Percentiles rank a stretch among this genome's conserved stretches.
Conservation (phyloP, 2,113 vertebrate genomes). For the Corythaeola cristata region DNA sequence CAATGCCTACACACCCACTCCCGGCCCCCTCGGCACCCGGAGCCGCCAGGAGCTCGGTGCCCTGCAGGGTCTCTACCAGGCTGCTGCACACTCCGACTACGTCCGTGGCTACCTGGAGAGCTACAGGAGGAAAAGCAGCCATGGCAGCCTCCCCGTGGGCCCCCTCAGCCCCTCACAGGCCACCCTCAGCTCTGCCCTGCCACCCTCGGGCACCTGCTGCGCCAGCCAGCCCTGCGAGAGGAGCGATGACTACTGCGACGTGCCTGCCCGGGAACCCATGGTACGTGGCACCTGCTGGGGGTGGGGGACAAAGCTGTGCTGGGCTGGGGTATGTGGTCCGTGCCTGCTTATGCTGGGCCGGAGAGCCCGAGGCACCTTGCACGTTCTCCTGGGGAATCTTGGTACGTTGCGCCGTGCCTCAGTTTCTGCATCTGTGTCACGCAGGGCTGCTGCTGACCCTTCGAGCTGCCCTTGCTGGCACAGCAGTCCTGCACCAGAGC, state of each 20-base stretch:
- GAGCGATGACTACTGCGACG: background rate
- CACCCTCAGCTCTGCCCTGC: conserved; percentile 53
- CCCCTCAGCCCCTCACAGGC: conserved; percentile 30
- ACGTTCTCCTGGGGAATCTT: rapidly evolving
- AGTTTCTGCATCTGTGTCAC: background rate
- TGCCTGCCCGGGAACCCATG: conserved; percentile 18
- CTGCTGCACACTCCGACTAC: conserved; percentile 56
- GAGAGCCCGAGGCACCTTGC: rapidly evolving
- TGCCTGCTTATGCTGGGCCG: rapidly evolving
- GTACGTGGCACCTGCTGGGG: conserved; percentile 30
- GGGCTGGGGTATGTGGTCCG: rapidly evolving
- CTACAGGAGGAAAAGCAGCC: conserved; percentile 49
- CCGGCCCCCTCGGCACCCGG: conserved; percentile 23
- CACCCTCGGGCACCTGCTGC: conserved; percentile 64
- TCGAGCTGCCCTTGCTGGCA: background rate
- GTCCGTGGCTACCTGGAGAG: conserved; percentile 68
- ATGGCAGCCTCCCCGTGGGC: background rate
- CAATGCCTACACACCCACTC: conserved; percentile 20
- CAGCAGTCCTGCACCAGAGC: background rate
- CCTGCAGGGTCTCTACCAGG: conserved; percentile 73
- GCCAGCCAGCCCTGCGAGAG: conserved; percentile 76
- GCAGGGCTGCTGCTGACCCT: background rate
- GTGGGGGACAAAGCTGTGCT: background rate
- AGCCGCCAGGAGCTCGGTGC: conserved; percentile 48
- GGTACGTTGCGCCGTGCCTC: rapidly evolving